Conservation (phyloP, 2,888 invertebrate genomes). For the Phortica okadai region DNA sequence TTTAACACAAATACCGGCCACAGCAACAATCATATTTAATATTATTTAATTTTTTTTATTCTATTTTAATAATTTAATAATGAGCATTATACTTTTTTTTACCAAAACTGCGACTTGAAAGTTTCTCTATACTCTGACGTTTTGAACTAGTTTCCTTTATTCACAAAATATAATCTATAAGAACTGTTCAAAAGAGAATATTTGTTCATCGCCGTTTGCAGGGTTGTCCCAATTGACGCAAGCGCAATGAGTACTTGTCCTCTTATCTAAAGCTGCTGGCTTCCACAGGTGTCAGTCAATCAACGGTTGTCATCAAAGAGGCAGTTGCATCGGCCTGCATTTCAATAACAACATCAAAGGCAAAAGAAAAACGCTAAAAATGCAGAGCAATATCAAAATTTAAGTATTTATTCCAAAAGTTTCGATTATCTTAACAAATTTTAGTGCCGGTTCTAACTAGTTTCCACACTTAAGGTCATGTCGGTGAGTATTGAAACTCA, state of each 20-base stretch:
- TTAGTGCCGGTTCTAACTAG: no score
- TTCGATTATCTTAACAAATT: no score
- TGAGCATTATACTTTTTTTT: not conserved
- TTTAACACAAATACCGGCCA: not conserved
- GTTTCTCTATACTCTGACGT: slow-evolving; percentile 26
- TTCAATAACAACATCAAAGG: no score
- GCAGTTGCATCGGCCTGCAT: no score
- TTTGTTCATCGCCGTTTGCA: not conserved
- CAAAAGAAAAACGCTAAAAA: no score
- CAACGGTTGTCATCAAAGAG: no score
- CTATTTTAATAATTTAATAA: not conserved
- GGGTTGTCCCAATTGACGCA: slow-evolving; percentile 4
- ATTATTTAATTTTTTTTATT: not conserved
- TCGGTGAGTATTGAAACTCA: not conserved
- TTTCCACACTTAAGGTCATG: no score
- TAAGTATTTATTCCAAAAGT: no score
- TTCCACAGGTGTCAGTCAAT: not conserved
- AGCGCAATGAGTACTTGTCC: not conserved
- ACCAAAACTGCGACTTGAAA: slow-evolving; percentile 7
- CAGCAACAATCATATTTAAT: not conserved
- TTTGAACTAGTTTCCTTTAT: not conserved
- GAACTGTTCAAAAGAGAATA: slow-evolving; percentile 3
- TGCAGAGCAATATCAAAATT: no score
- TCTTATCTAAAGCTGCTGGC: not conserved
- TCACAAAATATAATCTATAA: not conserved